Evolutionary conservation across 1,140 invertebrate genomes (phyloP), one percentile per base, ranked within the genome.

Genomic region (Pollicipes pollicipes): DNA sequence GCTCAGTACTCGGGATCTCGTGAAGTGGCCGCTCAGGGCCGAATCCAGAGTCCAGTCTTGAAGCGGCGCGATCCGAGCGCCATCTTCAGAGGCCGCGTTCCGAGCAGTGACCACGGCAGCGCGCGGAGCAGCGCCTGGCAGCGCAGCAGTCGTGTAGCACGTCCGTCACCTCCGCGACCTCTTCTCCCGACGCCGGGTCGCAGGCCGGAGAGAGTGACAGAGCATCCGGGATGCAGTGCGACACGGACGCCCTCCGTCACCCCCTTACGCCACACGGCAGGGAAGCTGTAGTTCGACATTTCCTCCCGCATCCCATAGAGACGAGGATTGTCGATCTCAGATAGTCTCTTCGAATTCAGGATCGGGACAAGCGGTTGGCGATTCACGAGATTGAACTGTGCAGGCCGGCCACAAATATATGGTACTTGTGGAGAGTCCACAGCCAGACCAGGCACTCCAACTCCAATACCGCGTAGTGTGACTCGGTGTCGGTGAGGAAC

Each of bases 401-500:
- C 26, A 69, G 45, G n/a, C 68, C 68, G 45, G 68, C n/a, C 68
- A 28, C 26, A n/a, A 28, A 69, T 10, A 27, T 28, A 28, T 69
- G 37, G 70, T 72, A 75, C 31, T 75, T 75, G 58, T 31, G 30
- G 16, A 72, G 70, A 6, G 66, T 70, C 74, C 74, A 75, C 26
- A 72, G 24, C 0, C 70, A 69, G 0, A 66, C 74, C 21, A 31
- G 27, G 24, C 72, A 28, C 67, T 75, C 74, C 30, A 75, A 63
- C 29, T 75, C 74, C 1, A 75, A 68, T 69, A 75, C 64, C 26
- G 74, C 72, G 66, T 75, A 75, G n/a, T 73, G 10, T 21, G 71
- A 69, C 32, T 75, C 73, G 28, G 64, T 58, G 21, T 58, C 45
- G 10, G 45, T 58, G 2, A 58, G 45, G 45, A 58, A 58, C 13